Evolutionary conservation across 2,113 vertebrate genomes (phyloP), one percentile per base, ranked within the genome.

Genomic region (Chrysemys picta): DNA sequence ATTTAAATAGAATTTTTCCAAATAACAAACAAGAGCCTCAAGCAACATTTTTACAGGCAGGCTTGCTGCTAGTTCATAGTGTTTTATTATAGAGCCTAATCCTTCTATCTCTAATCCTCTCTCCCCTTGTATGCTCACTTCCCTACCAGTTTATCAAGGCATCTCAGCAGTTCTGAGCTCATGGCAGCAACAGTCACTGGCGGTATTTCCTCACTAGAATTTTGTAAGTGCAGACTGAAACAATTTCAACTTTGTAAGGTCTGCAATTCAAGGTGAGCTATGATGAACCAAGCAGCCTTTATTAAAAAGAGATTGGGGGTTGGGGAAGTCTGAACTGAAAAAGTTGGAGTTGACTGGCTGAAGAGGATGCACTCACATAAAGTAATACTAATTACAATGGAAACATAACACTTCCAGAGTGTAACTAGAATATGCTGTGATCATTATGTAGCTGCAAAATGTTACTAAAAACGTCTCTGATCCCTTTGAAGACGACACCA

Each of bases 1-100:
- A 98, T 97, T 98, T 98, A 98, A 97, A 98, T 97, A 95, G 94
- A 93, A 95, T 95, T 97, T 96, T 94, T 93, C 62, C 89, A 96
- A 97, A 98, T 96, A 97, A 97, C 86, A 95, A 97, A 97, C 94
- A 98, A 97, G 93, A 94, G 88, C 95, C 96, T n/a, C 93, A 80
- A 97, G 97, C 94, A 94, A 97, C 80, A 93, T 94, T 97, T 97
- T 96, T 96, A 86, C 92, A 97, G 91, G 89, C 91, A 89, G 52
- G 57, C 89, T 91, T 89, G 85, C 84, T 94, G 85, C 84, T 93
- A 84, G 85, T 96, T 97, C 91, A 88, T 69, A 16, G 45, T 92
- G 42, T 72, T 96, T 84, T 93, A 89, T 94, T 93, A 87, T 81
- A 79, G 81, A 94, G 85, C 25, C 75, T 97, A 97, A 97, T 98